Conservation (phyloP, 23 tunicate genomes). For the Phallusia fumigata region DNA sequence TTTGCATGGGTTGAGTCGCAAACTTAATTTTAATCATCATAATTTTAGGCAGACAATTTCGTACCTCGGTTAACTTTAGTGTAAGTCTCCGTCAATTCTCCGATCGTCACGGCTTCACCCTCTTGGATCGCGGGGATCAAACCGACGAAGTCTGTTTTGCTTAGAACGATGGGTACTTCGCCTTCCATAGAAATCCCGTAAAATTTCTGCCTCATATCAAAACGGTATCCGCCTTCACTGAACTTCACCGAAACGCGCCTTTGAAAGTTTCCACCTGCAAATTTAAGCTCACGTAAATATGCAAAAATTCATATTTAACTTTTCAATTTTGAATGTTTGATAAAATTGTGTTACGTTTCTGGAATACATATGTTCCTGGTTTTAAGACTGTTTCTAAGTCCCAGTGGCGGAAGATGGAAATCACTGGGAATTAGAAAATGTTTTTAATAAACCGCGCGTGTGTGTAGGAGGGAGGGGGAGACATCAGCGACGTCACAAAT, state of each 20-base stretch:
- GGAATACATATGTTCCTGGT: too few relatives aligned
- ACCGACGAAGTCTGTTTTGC: constrained; percentile 66
- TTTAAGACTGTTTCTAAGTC: too few relatives aligned
- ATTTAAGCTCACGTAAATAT: too few relatives aligned
- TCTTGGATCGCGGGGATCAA: constrained; percentile 45
- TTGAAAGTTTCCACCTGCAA: constrained; percentile 72
- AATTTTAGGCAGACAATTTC: background rate
- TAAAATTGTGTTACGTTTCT: background rate
- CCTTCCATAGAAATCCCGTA: constrained; percentile 35
- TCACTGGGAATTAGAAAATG: too few relatives aligned
- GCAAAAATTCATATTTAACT: background rate
- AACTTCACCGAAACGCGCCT: constrained; percentile 56
- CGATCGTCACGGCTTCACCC: constrained; percentile 27
- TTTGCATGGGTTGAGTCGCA: too few relatives aligned
- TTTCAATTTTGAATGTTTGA: too few relatives aligned
- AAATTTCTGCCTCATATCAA: constrained; percentile 68
- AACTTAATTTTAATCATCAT: too few relatives aligned
- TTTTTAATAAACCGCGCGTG: too few relatives aligned
- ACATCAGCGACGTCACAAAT: too few relatives aligned
- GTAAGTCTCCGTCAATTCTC: constrained; percentile 38
- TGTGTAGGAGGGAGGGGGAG: too few relatives aligned
- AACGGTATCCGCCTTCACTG: constrained; percentile 45
- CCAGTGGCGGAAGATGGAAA: too few relatives aligned
- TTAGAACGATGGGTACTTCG: constrained; percentile 37
- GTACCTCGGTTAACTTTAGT: constrained; percentile 57